Percentiles rank a stretch among this genome's conserved stretches.
Evolutionary conservation across 2,797 vertebrate genomes (phyloP).

Genomic region (Tiaroga cobitis): DNA sequence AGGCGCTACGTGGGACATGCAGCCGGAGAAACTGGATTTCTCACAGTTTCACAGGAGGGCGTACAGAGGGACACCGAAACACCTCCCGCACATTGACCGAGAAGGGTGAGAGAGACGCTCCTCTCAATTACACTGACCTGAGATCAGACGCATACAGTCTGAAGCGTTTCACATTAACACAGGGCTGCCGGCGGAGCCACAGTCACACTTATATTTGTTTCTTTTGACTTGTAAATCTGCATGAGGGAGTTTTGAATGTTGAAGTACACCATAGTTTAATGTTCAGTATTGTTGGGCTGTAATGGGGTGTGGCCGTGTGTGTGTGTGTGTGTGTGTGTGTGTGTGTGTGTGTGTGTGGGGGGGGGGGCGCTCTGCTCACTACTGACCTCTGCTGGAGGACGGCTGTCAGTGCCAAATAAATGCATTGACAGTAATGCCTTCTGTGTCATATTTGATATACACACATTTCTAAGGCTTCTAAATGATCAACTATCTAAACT

Average conservation of each 20-base stretch:
- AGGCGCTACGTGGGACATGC: conserved; percentile 94
- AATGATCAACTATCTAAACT: not conserved
- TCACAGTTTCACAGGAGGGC: conserved; percentile 91
- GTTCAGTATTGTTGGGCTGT: not conserved
- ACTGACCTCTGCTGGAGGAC: conserved; percentile 40
- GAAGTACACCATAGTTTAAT: too few species aligned
- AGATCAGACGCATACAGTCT: not conserved
- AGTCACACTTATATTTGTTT: not conserved
- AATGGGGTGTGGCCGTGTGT: not conserved
- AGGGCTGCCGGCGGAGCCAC: too few species aligned
- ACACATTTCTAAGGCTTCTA: not conserved
- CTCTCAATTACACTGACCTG: not conserved
- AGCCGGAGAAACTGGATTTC: conserved; percentile 97
- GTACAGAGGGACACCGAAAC: conserved; percentile 85
- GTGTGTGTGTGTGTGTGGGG: not conserved
- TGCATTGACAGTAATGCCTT: not conserved
- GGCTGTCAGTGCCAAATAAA: not conserved
- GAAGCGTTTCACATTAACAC: not conserved
- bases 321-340: not conserved
- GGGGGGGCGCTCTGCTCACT: not conserved
- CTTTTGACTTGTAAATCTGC: not conserved
- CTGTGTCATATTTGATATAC: not conserved
- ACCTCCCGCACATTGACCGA: conserved; percentile 91
- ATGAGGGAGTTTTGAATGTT: not conserved
- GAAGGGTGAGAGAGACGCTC: conserved; percentile 84